Base-by-base conservation (phyloP, 2,888 invertebrate genomes). In the Drosophila meridiana region DNA sequence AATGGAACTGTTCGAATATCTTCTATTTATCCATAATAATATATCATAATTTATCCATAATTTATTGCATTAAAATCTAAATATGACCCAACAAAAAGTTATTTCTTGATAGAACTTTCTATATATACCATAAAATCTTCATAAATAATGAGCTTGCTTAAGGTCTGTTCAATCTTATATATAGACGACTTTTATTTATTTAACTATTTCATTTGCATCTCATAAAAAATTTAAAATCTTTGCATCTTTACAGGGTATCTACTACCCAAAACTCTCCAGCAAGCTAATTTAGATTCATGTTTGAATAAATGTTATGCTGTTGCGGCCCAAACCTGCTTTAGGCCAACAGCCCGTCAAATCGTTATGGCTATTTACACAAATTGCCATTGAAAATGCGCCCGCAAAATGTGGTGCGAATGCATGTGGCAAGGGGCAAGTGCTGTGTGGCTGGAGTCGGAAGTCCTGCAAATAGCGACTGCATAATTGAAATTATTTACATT, bases 341-440 rank as follows among this genome's bases (percentile, higher is more conserved):
- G 14, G 48, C 50, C 40, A 5, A 32, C n/a, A 26, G 38, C 36
- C 14, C 59, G 64, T 53, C 74, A 89, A 87, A 89, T 71, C 58
- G 70, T 68, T 82, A 66, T 43, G 68, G 64, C 79, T 76, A 84
- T 81, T 89, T 85, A 65, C 68, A 68, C 75, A 89, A 89, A 89
- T 85, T 85, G 83, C 72, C 88, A 67, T 65, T 70, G 81, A 61
- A 80, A 84, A 69, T 71, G 87, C 62, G 66, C 58, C 66, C 48
- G 56, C 30, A 28, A 66, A 72, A 52, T 45, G 45, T 52, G 50
- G 50, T 57, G 45, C 36, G 36, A 75, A 63, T 67, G 53, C 48
- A 64, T 63, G 43, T 57, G 65, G 55, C 53, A 53, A 26, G 63
- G 14, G 42, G 56, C 42, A 40, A 38, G 66, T 20, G 52, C 8